phyloP scores from a whole-genome alignment of 92 coral and sea anemone species.

The Palythoa heliodiscus region DNA sequence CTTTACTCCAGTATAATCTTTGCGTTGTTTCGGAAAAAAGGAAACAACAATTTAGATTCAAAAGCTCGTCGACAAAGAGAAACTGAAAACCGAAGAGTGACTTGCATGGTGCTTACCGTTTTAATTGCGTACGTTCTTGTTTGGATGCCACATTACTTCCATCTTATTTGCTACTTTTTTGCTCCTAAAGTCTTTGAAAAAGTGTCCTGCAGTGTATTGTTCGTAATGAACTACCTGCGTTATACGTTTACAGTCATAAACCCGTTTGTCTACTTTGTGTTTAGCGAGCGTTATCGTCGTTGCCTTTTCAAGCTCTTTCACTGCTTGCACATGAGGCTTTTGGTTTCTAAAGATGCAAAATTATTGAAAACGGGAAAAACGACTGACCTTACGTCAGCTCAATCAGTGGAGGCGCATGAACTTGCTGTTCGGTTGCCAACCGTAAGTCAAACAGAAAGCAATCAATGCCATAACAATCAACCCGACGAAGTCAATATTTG shows the following conservation, averaged over 20 bases:
- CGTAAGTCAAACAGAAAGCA: background rate
- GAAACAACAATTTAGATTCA: constrained; percentile 18
- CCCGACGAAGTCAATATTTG: background rate
- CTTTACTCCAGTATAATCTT: constrained; percentile 25
- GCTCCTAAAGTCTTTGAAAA: background rate
- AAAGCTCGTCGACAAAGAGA: constrained; percentile 5
- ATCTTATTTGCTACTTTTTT: background rate
- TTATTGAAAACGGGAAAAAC: background rate
- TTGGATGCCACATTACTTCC: constrained; percentile 32
- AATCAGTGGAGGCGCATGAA: background rate
- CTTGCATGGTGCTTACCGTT: constrained; percentile 23
- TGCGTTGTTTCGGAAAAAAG: constrained; percentile 20
- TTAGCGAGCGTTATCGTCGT: constrained; percentile 30
- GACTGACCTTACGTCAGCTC: background rate
- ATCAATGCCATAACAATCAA: background rate
- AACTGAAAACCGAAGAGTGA: constrained; percentile 20
- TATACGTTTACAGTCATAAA: constrained; percentile 22
- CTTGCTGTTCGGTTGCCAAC: background rate
- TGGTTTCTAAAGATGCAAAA: background rate
- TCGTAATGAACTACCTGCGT: constrained; percentile 20
- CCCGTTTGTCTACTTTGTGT: constrained; percentile 38
- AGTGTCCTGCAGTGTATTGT: background rate
- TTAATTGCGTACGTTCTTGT: constrained; percentile 7
- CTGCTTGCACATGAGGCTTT: background rate
- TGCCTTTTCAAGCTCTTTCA: constrained; percentile 1